Base-by-base conservation (phyloP, 2,113 vertebrate species). In the Periophthalmodon schlosseri region DNA sequence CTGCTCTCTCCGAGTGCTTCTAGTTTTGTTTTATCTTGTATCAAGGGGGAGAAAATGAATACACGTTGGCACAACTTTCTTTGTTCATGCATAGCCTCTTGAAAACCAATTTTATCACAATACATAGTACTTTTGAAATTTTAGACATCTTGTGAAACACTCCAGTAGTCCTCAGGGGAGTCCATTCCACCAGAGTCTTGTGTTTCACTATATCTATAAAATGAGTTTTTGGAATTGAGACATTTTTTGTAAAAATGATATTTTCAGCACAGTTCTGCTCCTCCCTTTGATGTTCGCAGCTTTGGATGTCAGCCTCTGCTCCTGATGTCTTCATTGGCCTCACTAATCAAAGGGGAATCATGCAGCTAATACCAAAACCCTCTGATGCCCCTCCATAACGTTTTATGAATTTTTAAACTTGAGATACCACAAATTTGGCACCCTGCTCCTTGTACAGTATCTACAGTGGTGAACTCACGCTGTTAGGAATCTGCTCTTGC, bases 281-380 rank as follows among this genome's bases (percentile, higher is more conserved):
- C 24, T 0, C 18, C 47, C 34, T 79, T 81, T 81, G 69, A 86
- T 81, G 58, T 63, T 5, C 0, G 67, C 68, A 9, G 21, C 79
- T 78, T 81, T 85, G 78, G 75, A 80, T 79, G 66, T 77, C 75
- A 75, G 78, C 54, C 71, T 33, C 63, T 56, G 24, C 63, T 75
- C 70, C 69, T 76, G 70, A 78, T 21, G 77, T 84, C 84, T 78
- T 76, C 76, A 74, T 83, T 39, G 12, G 28, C 21, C 50, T 76
- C 13, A 7, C 79, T 74, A 76, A 70, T 68, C 64, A 76, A 74
- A 80, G 73, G 47, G 23, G 44, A 50, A 39, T 70, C 2, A 0
- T 36, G 56, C 70, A 70, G 23, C 61, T 52, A 68, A 44, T 64
- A 66, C 58, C 44, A 34, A 7, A 70, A 66, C 73, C 60, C 61